Conservation (phyloP, 2,797 vertebrate species). For the Sebastes oblongus region DNA sequence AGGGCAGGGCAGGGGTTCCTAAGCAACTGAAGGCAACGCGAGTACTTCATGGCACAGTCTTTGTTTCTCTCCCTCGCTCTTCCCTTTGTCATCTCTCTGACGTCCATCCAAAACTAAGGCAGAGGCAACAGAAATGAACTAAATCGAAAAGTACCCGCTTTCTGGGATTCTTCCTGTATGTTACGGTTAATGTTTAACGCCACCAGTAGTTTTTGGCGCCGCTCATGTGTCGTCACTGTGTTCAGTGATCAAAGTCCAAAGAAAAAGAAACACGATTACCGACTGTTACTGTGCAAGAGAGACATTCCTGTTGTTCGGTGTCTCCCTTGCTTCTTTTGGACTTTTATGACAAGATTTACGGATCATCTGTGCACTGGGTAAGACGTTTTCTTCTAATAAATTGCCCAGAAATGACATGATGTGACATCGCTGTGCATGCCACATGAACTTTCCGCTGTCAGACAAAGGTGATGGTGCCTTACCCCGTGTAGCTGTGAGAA, state of each 20-base stretch:
- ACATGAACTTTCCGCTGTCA: slow-evolving; percentile 43
- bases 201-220: background rate
- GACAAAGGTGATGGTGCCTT: slow-evolving; percentile 50
- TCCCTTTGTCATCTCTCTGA: background rate
- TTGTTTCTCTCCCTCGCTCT: slow-evolving; percentile 34
- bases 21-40: slow-evolving; percentile 66
- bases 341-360: slow-evolving; percentile 7
- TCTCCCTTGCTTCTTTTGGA: background rate
- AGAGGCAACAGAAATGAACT: background rate
- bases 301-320: background rate
- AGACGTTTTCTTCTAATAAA: slow-evolving; percentile 18
- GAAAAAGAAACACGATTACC: background rate
- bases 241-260: slow-evolving; percentile 68
- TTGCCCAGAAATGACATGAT: background rate
- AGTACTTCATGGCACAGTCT: slow-evolving; percentile 14
- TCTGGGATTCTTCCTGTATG: background rate
- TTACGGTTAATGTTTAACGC: slow-evolving; percentile 69
- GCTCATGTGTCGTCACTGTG: slow-evolving; percentile 12
- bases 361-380: slow-evolving; percentile 34
- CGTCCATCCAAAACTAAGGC: background rate
- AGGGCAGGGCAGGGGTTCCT: slow-evolving; percentile 67
- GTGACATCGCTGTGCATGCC: slow-evolving; percentile 5
- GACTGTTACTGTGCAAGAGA: background rate
- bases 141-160: background rate
- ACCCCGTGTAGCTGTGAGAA: slow-evolving; percentile 48